Evolutionary conservation across 2,888 invertebrate species (phyloP).

Genomic region (Leucoptera coffeella): DNA sequence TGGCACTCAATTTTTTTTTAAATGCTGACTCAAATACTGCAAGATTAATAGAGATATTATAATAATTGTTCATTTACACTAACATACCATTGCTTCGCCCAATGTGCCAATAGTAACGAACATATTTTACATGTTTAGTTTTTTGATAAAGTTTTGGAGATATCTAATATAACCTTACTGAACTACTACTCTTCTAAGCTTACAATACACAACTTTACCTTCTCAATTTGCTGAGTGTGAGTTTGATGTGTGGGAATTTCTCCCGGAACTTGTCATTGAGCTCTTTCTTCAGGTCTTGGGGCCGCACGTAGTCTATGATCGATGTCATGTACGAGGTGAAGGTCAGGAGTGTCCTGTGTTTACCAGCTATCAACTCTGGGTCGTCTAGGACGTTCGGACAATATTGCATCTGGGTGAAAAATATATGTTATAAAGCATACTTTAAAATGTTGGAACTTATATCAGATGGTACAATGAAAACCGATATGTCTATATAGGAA

Average conservation of each 20-base stretch:
- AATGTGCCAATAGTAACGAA: too few relatives aligned
- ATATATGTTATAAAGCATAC: too few relatives aligned
- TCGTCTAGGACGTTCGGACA: conserved; percentile 89
- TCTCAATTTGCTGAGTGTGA: conserved; percentile 91
- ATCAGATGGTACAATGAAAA: too few relatives aligned
- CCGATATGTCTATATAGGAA: too few relatives aligned
- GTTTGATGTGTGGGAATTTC: conserved; percentile 89
- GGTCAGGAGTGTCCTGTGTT: conserved; percentile 79
- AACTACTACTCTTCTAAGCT: background rate
- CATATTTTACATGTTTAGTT: too few relatives aligned
- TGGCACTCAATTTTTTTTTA: too few relatives aligned
- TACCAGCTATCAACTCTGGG: conserved; percentile 84
- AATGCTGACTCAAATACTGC: too few relatives aligned
- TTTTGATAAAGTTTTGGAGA: too few relatives aligned
- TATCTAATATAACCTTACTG: background rate
- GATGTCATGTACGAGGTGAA: conserved; percentile 92
- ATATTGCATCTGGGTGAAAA: conserved; percentile 60
- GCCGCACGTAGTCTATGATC: conserved; percentile 93
- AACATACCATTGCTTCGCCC: too few relatives aligned
- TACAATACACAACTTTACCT: conserved; percentile 64
- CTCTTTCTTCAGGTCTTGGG: conserved; percentile 93
- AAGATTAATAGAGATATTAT: too few relatives aligned
- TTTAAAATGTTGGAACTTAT: too few relatives aligned
- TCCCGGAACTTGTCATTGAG: conserved; percentile 94
- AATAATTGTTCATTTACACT: too few relatives aligned